These are phyloP conservation scores for Petrocephalus microphthalmus DNA, from an alignment of 2,113 vertebrate species.

Conservation along the genomic window DNA sequence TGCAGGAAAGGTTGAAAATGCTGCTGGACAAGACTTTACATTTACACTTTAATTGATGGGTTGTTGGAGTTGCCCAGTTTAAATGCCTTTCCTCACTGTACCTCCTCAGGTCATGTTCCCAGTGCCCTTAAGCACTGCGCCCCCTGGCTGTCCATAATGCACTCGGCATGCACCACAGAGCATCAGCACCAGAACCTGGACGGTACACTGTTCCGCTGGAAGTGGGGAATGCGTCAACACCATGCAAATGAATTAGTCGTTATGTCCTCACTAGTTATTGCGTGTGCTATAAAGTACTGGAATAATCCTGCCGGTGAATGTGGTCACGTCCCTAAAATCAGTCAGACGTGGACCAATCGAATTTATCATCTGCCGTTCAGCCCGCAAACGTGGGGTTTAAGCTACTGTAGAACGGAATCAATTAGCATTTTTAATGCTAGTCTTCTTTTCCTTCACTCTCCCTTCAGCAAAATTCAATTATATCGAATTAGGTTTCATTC, in stretches of 20 bases:
- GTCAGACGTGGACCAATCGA: background rate
- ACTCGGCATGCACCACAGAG: background rate
- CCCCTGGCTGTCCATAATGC: background rate
- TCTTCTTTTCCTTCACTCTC: background rate
- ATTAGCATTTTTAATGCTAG: constrained; percentile 2
- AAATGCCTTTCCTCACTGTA: background rate
- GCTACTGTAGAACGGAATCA: constrained; percentile 9
- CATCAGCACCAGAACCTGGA: background rate
- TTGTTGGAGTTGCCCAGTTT: background rate
- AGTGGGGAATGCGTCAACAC: background rate
- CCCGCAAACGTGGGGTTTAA: background rate
- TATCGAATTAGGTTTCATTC: constrained; percentile 21
- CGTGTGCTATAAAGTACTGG: background rate
- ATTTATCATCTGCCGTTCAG: background rate
- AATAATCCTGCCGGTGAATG: background rate
- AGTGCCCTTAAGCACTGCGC: background rate
- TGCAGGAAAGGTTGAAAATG: background rate
- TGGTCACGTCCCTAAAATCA: background rate
- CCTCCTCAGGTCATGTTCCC: background rate
- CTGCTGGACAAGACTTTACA: background rate
- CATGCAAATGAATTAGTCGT: background rate
- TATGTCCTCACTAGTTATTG: background rate
- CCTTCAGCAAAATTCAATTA: constrained; percentile 23
- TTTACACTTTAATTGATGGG: background rate
- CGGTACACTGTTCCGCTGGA: background rate